Evolutionary conservation across 2,888 invertebrate species (phyloP).

Genomic region (Gerosis bhagava): DNA sequence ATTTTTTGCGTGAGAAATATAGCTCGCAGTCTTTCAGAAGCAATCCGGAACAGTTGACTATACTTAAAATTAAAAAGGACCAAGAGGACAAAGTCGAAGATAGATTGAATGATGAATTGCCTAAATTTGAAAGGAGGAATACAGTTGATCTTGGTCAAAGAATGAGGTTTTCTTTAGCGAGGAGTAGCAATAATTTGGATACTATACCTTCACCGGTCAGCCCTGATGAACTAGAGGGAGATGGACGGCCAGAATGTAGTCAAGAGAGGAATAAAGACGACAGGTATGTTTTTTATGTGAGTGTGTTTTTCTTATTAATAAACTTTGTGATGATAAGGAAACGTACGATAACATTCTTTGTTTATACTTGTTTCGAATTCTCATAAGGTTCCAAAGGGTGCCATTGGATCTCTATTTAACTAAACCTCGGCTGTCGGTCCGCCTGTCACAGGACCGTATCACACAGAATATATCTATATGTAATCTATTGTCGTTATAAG

Average conservation of each 20-base stretch:
- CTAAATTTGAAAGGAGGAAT: conserved; percentile 71
- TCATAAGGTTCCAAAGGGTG: too few relatives aligned
- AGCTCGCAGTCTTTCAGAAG: conserved; percentile 91
- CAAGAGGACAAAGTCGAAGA: conserved; percentile 49
- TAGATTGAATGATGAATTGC: conserved; percentile 51
- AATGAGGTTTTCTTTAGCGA: conserved; percentile 65
- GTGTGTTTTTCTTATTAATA: too few relatives aligned
- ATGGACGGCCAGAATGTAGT: conserved; percentile 23
- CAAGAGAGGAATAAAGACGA: conserved; percentile 28
- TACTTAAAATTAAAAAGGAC: conserved; percentile 67
- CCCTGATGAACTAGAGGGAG: conserved; percentile 35
- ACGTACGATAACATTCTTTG: too few relatives aligned
- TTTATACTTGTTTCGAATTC: too few relatives aligned
- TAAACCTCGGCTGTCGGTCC: too few relatives aligned
- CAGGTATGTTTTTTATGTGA: too few relatives aligned
- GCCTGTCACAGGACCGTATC: too few relatives aligned
- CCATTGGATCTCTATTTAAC: too few relatives aligned
- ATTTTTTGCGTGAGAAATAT: conserved; percentile 92
- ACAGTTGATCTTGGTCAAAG: conserved; percentile 74
- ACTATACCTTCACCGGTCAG: conserved; percentile 58
- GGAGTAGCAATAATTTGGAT: conserved; percentile 64
- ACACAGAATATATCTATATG: too few relatives aligned
- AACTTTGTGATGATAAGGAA: conserved; percentile 15
- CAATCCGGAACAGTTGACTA: conserved; percentile 76
- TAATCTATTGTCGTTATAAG: too few relatives aligned